Conservation (phyloP, 2,888 invertebrate genomes). For the Tachina grossa region DNA sequence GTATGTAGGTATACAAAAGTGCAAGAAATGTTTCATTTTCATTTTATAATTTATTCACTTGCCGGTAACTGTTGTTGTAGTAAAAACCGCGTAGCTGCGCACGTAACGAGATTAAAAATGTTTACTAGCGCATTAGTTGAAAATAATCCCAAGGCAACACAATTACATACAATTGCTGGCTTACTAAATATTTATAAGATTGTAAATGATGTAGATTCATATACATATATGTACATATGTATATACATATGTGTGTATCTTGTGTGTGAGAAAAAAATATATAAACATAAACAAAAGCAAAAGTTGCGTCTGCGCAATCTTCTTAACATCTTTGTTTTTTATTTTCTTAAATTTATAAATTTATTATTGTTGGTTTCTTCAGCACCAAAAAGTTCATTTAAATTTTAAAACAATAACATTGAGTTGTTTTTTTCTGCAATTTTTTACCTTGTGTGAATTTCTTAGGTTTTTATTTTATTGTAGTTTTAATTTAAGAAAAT, state of each 20-base stretch:
- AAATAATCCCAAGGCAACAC: slow-evolving; percentile 19
- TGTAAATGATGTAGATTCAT: too few species aligned
- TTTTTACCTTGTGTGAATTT: slow-evolving; percentile 57
- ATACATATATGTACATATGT: too few species aligned
- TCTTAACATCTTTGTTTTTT: background rate
- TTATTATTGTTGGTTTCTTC: background rate
- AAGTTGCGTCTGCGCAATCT: slow-evolving; percentile 56
- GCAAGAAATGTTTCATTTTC: slow-evolving; percentile 1
- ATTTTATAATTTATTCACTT: slow-evolving; percentile 21
- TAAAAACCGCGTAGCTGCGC: slow-evolving; percentile 4
- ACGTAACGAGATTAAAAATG: slow-evolving; percentile 9
- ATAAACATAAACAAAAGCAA: background rate
- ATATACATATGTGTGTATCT: background rate
- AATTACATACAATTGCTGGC: slow-evolving; percentile 8
- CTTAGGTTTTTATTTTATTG: slow-evolving; percentile 35
- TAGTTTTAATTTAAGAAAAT: slow-evolving; percentile 12
- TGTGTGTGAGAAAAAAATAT: background rate
- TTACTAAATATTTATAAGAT: background rate
- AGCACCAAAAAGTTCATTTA: slow-evolving; percentile 10
- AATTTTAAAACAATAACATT: slow-evolving; percentile 26
- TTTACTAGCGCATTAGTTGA: background rate
- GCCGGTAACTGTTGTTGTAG: slow-evolving; percentile 38
- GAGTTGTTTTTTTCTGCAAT: slow-evolving; percentile 32
- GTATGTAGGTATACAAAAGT: background rate
- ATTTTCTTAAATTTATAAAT: background rate